A percentile compares a stretch with the other conserved stretches of the same genome.
These are phyloP conservation scores for Corydoras sp. DNA, from an alignment of 2,113 vertebrate species.

Conservation along the genomic window DNA sequence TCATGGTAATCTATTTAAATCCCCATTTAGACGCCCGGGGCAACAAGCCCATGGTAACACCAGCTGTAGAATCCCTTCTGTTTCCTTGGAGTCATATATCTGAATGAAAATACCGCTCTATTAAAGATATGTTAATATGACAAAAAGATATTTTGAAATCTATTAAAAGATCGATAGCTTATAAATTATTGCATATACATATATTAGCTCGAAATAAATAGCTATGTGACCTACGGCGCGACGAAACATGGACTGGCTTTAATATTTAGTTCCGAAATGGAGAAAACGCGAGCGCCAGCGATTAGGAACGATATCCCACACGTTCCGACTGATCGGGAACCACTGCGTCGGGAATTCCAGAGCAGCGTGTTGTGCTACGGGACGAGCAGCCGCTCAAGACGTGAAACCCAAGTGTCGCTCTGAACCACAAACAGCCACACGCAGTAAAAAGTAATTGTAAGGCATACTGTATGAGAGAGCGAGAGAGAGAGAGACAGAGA, in stretches of 20 bases:
- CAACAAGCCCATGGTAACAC: constrained; percentile 43
- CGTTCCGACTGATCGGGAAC: too few relatives aligned
- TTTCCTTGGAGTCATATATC: constrained; percentile 42
- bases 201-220: constrained; percentile 49
- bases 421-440: constrained; percentile 71
- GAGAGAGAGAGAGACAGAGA: constrained; percentile 66
- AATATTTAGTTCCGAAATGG: constrained; percentile 38
- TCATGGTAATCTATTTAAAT: not conserved
- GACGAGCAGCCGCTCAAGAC: not conserved
- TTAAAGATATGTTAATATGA: constrained; percentile 44
- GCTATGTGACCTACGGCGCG: constrained; percentile 33
- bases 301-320: constrained; percentile 17
- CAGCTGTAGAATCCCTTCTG: constrained; percentile 32
- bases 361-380: constrained; percentile 3
- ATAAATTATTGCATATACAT: constrained; percentile 57
- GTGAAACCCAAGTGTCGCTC: constrained; percentile 14
- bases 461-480: constrained; percentile 97
- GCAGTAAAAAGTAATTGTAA: constrained; percentile 87
- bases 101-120: constrained; percentile 43
- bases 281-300: constrained; percentile 34
- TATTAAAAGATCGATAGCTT: constrained; percentile 47
- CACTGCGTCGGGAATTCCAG: not conserved
- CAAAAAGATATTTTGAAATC: constrained; percentile 37
- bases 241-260: not conserved
- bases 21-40: constrained; percentile 27